Evolutionary conservation across 2,113 vertebrate genomes (phyloP), one percentile per base, ranked within the genome.

Genomic region (Pterocles orientalis): DNA sequence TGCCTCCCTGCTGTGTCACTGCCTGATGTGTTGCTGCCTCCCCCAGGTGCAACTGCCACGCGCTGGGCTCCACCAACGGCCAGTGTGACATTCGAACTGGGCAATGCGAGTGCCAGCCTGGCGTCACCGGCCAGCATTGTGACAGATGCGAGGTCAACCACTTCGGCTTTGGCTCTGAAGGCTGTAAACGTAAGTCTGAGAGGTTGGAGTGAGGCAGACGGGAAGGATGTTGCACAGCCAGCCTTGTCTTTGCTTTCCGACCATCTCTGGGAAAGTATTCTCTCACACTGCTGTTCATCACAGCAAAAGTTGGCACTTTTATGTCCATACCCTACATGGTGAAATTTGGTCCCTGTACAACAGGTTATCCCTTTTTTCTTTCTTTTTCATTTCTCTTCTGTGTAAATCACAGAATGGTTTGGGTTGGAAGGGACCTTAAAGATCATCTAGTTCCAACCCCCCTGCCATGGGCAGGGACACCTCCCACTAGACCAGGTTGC

Each of bases 41-140:
- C 84, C 43, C 2, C 97, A 99, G 99, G 82, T 99, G 99, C 71
- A 97, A 98, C 97, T 99, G 99, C 91, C 98, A 99, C 3, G 94
- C 99, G 0, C 95, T 99, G 81, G 99, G 99, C 88, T 99, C 99
- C 79, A 99, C 99, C 39, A 98, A 98, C 0, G 99, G 99, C 1
- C 99, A 99, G 93, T 99, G 99, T 71, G 99, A 99, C 97, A 98
- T 99, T 90, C 88, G 3, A 2, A 98, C 80, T 0, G 99, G 99
- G 26, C 99, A 99, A 95, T 99, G 99, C 4, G 99, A 99, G 94
- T 99, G 99, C 97, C 99, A 99, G 95, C 99, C 99, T 0, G 99
- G 99, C 3, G 88, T 99, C 72, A 96, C 98, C 0, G 98, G 99
- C 18, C 98, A 98, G 64, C 99, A 86, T 34, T 99, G 99, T 0